Base-by-base conservation (phyloP, 2,113 vertebrate species). In the Spermophilus dauricus region DNA sequence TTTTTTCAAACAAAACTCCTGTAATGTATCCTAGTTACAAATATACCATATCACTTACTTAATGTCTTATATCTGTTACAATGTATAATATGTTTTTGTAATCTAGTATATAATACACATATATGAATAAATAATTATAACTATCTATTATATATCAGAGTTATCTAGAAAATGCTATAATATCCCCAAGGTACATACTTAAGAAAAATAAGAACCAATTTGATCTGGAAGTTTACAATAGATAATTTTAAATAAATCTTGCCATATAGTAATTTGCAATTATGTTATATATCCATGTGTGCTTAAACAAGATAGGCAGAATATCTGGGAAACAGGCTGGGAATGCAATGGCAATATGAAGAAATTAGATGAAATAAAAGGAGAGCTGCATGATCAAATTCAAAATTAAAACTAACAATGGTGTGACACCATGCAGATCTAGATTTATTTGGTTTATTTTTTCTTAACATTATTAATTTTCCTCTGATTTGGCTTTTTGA, bases 321-420 rank as follows among this genome's bases (percentile, higher is more conserved):
- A 42, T 42, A 18, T n/a, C 1, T 42, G 58, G 30, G 0, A 53
- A 13, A 18, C 20, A 51, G 18, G 5, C 3, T 75, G 65, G 9
- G 11, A 4, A 37, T 20, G n/a, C 4, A 28, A 16, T 24, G 20
- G 2, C 30, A 78, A 11, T 17, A 22, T 17, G 9, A 63, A 37
- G 16, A 81, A 6, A 30, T 4, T 32, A 1, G 9, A 1, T 6
- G 37, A 84, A 70, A 42, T 81, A n/a, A 28, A 53, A 76, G 8
- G 2, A 24, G 0, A 0, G 0, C 1, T 67, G 0, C 30, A 3
- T 9, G 5, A 24, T 7, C 67, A 39, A 39, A 24, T 37, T 67
- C 26, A 4, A 22, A 85, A 37, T 63, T 37, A 78, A 61, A 72
- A 24, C 63, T 6, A 12, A 61, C 8, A 61, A 51, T 10, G 11